phyloP scores from a whole-genome alignment of 2,888 invertebrate species.

The Allolobophora icterica region DNA sequence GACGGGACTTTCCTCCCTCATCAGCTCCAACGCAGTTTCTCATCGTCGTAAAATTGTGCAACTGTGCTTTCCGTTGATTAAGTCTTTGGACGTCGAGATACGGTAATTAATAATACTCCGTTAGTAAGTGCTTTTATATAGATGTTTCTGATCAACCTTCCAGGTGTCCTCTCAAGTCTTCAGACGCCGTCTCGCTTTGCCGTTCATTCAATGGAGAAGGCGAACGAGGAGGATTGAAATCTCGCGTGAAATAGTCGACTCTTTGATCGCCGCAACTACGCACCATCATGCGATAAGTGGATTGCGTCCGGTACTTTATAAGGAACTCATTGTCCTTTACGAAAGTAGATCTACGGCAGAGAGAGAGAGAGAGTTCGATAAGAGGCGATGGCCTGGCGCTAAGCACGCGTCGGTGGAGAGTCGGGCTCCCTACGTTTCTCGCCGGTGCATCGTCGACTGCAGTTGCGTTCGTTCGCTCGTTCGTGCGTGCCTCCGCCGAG shows the following conservation, averaged over 20 bases:
- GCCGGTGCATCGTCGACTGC: background rate
- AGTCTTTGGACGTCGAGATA: background rate
- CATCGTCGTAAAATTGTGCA: background rate
- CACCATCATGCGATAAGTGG: background rate
- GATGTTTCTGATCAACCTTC: background rate
- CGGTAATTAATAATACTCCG: background rate
- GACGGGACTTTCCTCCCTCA: background rate
- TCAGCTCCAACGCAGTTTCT: background rate
- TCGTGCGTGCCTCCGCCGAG: background rate
- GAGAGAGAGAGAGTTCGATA: background rate
- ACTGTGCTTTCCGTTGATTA: background rate
- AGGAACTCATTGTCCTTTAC: conserved; percentile 14
- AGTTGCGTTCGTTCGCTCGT: background rate
- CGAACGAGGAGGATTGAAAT: background rate
- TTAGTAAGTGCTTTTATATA: background rate
- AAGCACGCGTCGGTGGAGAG: background rate
- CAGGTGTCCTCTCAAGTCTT: background rate
- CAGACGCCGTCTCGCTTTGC: background rate
- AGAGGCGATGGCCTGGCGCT: background rate
- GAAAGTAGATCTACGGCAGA: background rate
- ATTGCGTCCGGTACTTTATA: conserved; percentile 4
- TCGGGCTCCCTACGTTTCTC: background rate
- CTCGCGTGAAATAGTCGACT: background rate
- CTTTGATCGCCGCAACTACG: background rate
- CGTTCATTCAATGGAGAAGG: background rate